A percentile compares a stretch with the other conserved stretches of the same genome.
These are phyloP conservation scores for Homalodisca vitripennis DNA, from an alignment of 1,140 invertebrate genomes.

Conservation along the genomic window DNA sequence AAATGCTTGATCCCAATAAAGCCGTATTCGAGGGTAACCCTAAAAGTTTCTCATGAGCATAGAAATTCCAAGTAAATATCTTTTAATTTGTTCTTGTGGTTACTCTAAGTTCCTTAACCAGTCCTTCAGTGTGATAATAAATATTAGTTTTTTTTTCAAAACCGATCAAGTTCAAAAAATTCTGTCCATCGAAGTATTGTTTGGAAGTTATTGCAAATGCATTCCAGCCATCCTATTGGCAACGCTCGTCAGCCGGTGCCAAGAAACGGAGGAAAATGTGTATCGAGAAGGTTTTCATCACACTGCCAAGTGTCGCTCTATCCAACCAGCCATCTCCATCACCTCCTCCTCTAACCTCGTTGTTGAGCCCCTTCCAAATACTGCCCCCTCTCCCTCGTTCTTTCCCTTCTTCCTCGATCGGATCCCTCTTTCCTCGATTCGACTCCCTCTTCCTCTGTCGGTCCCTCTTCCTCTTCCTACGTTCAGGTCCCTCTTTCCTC, in stretches of 20 bases:
- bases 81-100: slow-evolving; percentile 26
- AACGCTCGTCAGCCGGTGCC: neutral
- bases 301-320: neutral
- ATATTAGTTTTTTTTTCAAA: slow-evolving; percentile 17
- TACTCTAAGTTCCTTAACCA: slow-evolving; percentile 12
- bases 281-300: neutral
- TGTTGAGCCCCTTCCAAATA: neutral
- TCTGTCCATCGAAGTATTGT: slow-evolving; percentile 21
- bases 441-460: neutral
- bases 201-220: no score
- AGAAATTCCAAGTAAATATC: slow-evolving; percentile 23
- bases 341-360: neutral
- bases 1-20: no score
- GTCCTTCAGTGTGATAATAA: neutral
- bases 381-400: neutral
- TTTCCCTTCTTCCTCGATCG: neutral
- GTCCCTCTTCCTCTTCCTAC: neutral
- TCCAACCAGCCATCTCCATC: neutral
- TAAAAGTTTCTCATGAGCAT: slow-evolving; percentile 14
- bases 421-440: neutral
- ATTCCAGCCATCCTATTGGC: slow-evolving; percentile 11
- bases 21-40: no score
- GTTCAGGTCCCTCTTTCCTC: neutral
- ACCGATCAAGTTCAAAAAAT: slow-evolving; percentile 24
- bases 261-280: slow-evolving; percentile 4